Conservation (phyloP, 64 coral and sea anemone species). For the Acropora tenuis region DNA sequence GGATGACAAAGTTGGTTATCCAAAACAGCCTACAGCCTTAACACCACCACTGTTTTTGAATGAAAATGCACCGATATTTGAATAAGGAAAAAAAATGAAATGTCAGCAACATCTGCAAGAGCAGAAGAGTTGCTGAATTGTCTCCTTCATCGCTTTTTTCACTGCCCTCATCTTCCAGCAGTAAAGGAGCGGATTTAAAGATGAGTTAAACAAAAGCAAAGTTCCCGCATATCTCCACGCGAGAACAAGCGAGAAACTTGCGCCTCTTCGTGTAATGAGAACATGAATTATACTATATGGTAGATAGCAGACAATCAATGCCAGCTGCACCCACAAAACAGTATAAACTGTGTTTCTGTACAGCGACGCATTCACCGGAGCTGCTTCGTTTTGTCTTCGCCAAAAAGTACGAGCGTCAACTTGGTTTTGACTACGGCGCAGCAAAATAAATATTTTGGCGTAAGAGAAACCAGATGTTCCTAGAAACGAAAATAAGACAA, state of each 20-base stretch:
- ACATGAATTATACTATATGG: neutral
- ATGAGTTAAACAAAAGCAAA: neutral
- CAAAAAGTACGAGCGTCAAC: neutral
- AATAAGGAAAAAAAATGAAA: no score
- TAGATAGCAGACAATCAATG: neutral
- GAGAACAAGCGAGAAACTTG: neutral
- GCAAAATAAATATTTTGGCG: neutral
- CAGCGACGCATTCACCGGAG: neutral
- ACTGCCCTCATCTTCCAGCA: neutral
- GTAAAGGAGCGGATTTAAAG: neutral
- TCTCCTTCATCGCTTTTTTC: neutral
- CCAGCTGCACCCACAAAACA: neutral
- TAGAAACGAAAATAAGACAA: neutral
- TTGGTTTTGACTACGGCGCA: neutral
- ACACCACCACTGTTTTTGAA: no score
- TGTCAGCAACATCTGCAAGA: neutral
- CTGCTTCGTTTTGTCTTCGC: neutral
- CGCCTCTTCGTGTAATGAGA: neutral
- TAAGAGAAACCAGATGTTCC: neutral
- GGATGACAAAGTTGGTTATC: no score
- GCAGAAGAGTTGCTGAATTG: neutral
- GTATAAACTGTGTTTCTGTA: neutral
- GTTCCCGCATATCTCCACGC: neutral
- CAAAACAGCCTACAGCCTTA: no score
- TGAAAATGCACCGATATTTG: no score